Conservation (phyloP, 1,140 invertebrate species). For the Zaprionus ghesquierei region DNA sequence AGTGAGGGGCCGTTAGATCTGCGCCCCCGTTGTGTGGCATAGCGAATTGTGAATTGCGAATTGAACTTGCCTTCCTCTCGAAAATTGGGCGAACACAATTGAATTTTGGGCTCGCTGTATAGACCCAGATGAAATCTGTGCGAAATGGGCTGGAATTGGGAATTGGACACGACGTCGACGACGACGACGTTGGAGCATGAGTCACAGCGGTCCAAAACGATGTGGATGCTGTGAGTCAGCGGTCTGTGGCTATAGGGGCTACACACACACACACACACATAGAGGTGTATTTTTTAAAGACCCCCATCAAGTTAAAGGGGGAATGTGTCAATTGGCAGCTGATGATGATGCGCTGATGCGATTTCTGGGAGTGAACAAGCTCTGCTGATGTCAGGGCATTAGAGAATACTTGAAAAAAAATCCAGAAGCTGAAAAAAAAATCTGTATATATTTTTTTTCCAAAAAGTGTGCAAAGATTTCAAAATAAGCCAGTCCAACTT, state of each 20-base stretch:
- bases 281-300: slow-evolving; percentile 7
- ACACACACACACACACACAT: background rate
- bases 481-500: background rate
- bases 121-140: slow-evolving; percentile 46
- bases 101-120: slow-evolving; percentile 27
- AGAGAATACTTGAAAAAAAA: background rate
- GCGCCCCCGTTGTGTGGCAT: background rate
- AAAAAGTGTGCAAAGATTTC: background rate
- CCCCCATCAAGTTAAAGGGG: slow-evolving; percentile 21
- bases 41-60: slow-evolving; percentile 1
- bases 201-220: background rate
- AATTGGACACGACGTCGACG: slow-evolving; percentile 32
- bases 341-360: slow-evolving; percentile 3
- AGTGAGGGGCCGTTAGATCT: background rate
- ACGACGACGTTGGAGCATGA: slow-evolving; percentile 14
- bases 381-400: slow-evolving; percentile 24
- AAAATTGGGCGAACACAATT: slow-evolving; percentile 84
- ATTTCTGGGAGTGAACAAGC: slow-evolving; percentile 7
- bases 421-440: background rate
- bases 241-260: background rate
- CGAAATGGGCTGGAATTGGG: slow-evolving; percentile 62
- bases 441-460: background rate
- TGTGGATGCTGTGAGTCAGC: background rate
- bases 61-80: slow-evolving; percentile 81
- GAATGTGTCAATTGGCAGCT: slow-evolving; percentile 26